A percentile compares a stretch with the other conserved stretches of the same genome.
Evolutionary conservation across 2,113 vertebrate species (phyloP).

Genomic region (Dasyurus viverrinus): DNA sequence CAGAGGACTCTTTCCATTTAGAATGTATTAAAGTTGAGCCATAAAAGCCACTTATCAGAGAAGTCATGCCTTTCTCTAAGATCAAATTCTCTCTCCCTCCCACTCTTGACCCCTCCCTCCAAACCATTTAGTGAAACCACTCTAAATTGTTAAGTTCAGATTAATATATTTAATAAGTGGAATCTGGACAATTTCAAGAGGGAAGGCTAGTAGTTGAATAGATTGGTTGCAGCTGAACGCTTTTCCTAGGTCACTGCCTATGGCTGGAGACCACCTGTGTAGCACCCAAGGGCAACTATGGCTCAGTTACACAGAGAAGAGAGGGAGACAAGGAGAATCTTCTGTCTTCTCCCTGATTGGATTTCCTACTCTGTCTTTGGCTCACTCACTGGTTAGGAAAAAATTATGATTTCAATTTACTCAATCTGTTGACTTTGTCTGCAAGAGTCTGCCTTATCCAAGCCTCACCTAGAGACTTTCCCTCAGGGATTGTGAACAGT

Average conservation of each 20-base stretch:
- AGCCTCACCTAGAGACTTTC: neutral
- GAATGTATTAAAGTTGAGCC: slow-evolving; percentile 60
- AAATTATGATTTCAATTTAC: neutral
- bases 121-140: slow-evolving; percentile 51
- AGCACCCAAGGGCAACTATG: slow-evolving; percentile 65
- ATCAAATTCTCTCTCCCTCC: slow-evolving; percentile 43
- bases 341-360: neutral
- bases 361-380: slow-evolving; percentile 26
- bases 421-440: neutral
- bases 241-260: slow-evolving; percentile 3
- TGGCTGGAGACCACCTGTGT: slow-evolving; percentile 78
- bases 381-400: slow-evolving; percentile 17
- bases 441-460: neutral
- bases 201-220: slow-evolving; percentile 6
- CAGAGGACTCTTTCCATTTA: neutral
- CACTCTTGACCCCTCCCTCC: slow-evolving; percentile 25
- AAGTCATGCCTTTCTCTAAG: slow-evolving; percentile 34
- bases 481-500: neutral
- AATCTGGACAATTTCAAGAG: slow-evolving; percentile 64
- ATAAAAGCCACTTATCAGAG: slow-evolving; percentile 35
- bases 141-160: slow-evolving; percentile 58
- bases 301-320: slow-evolving; percentile 65
- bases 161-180: slow-evolving; percentile 74
- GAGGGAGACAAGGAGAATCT: neutral
- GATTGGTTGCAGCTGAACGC: slow-evolving; percentile 36